Evolutionary conservation across 1,140 invertebrate genomes (phyloP).

Genomic region (Phthorimaea operculella): DNA sequence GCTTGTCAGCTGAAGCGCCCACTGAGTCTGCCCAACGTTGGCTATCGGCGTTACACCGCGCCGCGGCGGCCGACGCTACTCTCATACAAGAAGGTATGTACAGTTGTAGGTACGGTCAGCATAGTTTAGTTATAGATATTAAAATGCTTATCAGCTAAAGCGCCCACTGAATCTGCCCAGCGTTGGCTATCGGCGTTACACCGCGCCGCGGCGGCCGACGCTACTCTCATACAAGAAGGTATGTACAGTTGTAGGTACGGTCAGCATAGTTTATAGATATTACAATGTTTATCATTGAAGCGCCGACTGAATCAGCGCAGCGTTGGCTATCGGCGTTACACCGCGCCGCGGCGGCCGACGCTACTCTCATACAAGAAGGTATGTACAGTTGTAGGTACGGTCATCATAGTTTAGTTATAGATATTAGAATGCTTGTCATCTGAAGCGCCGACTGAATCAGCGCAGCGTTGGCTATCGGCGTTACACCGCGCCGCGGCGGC

Average conservation of each 20-base stretch:
- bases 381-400: too few species aligned
- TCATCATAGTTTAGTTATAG: constrained; percentile 79
- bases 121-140: constrained; percentile 76
- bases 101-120: constrained; percentile 89
- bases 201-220: constrained; percentile 76
- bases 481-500: constrained; percentile 78
- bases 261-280: constrained; percentile 79
- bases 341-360: constrained; percentile 76
- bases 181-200: constrained; percentile 89
- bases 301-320: constrained; percentile 92
- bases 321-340: constrained; percentile 89
- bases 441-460: constrained; percentile 87
- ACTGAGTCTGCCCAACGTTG: constrained; percentile 95
- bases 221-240: constrained; percentile 37
- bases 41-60: constrained; percentile 80
- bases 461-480: constrained; percentile 90
- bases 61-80: constrained; percentile 73
- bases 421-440: constrained; percentile 73
- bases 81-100: constrained; percentile 39
- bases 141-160: constrained; percentile 74
- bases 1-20: constrained; percentile 80
- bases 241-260: constrained; percentile 80
- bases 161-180: constrained; percentile 91
- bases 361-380: constrained; percentile 37
- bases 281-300: constrained; percentile 75